Evolutionary conservation across 2,113 vertebrate genomes (phyloP), one percentile per base, ranked within the genome.

Genomic region (Grantiella picta): DNA sequence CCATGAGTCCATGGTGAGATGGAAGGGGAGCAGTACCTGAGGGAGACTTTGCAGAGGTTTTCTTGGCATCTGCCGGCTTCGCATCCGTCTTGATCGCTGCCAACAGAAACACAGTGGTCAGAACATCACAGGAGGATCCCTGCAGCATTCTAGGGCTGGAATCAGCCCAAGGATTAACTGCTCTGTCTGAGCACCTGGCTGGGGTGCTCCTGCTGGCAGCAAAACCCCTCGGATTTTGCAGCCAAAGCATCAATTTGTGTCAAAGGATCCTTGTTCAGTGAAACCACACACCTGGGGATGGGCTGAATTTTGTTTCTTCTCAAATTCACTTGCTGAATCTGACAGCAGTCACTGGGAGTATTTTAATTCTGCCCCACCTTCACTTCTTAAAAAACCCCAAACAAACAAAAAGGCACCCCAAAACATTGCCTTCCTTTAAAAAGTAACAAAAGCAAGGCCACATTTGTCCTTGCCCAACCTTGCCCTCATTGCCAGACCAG

Each of bases 21-120:
- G 63, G n/a, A 9, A 52, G 25, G 9, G 0, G 28, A 36, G 49
- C 21, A 10, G 11, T 92, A 99, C 99, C 99, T 98, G 99, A 78
- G 18, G 97, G 97, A 8, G 98, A 98, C 97, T 97, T 99, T 3
- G 97, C 85, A 25, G 94, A 40, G 20, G 97, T 79, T 96, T 98
- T 99, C 98, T 98, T 99, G 82, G 97, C 95, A 5, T 99, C 99
- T 10, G 95, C 88, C 13, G 98, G 89, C 94, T 99, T 99, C 13
- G 97, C 71, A 5, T 99, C 99, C 1, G 98, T 98, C 97, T 99
- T 99, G n/a, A 98, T 86, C 7, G 98, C 99, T 99, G 97, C 70
- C 27, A 70, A 84, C 1, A 59, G 84, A 82, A 89, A 59, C 12
- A 40, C 4, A 20, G 13, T 0, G 2, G 7, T 75, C 6, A 94